Percentiles rank a stretch among this genome's conserved stretches.
Conservation (phyloP, 2,113 vertebrate species). For the Nasalis larvatus region DNA sequence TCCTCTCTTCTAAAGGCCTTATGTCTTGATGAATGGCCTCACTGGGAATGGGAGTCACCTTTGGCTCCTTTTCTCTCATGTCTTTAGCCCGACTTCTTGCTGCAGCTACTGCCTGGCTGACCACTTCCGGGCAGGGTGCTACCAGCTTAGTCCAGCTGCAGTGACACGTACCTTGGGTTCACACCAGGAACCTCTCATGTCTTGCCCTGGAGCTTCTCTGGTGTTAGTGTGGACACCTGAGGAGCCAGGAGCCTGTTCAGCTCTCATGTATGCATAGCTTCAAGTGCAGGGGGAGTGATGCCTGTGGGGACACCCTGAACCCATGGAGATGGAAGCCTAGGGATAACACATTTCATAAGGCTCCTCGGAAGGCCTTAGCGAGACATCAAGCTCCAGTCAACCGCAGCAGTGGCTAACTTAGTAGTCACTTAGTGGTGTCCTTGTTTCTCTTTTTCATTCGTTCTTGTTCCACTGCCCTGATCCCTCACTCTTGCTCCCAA, state of each 20-base stretch:
- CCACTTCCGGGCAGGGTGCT: not conserved
- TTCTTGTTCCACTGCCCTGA: not conserved
- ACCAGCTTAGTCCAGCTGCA: not conserved
- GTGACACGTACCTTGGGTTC: not conserved
- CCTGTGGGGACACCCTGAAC: rapidly evolving
- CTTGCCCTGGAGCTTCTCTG: not conserved
- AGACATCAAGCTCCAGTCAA: not conserved
- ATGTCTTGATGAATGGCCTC: not conserved
- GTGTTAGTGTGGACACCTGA: not conserved
- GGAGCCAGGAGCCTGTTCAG: not conserved
- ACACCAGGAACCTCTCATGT: not conserved
- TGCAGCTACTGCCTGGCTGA: not conserved
- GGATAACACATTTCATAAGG: not conserved
- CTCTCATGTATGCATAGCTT: rapidly evolving
- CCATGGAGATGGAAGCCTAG: not conserved
- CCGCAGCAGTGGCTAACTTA: not conserved
- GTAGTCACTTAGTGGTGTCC: rapidly evolving
- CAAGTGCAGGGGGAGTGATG: not conserved
- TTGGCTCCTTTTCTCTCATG: not conserved
- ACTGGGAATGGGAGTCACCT: no score
- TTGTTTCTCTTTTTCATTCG: not conserved
- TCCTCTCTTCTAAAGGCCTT: not conserved
- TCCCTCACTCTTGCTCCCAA: not conserved
- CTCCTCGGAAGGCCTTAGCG: not conserved
- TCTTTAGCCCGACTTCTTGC: no score